Percentiles rank a stretch among this genome's conserved stretches.
Evolutionary conservation across 2,888 invertebrate genomes (phyloP).

Genomic region (Iselma pallidipennis): DNA sequence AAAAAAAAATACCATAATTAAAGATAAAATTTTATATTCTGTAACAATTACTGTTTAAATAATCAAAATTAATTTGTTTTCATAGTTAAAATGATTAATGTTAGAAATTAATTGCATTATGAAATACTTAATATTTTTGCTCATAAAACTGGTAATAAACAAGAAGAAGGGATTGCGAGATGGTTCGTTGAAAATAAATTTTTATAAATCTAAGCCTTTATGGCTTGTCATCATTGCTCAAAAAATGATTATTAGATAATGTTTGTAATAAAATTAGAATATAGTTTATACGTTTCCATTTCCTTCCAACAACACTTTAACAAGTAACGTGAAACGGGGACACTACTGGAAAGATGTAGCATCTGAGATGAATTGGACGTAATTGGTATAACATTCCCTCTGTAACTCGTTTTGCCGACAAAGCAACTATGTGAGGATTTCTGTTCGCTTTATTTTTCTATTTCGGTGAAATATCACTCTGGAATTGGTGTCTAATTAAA

Average conservation of each 20-base stretch:
- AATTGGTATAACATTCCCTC: not conserved
- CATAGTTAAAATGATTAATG: constrained; percentile 1
- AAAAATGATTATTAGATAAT: not conserved
- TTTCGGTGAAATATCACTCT: not conserved
- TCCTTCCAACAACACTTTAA: not conserved
- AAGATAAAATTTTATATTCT: not conserved
- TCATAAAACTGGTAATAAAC: constrained; percentile 10
- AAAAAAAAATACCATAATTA: too few species aligned
- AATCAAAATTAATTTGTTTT: too few species aligned
- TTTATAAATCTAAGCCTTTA: not conserved
- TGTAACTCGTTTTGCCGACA: not conserved
- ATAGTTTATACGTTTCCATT: not conserved
- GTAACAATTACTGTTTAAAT: too few species aligned
- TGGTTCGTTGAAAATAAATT: not conserved
- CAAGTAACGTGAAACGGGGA: too few species aligned
- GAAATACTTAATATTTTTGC: constrained; percentile 11
- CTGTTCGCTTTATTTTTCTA: not conserved
- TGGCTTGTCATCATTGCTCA: not conserved
- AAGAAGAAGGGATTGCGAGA: not conserved
- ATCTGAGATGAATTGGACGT: not conserved
- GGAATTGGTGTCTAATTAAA: not conserved
- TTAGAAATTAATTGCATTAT: constrained; percentile 1
- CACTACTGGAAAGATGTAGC: not conserved
- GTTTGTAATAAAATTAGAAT: not conserved
- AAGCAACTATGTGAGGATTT: not conserved